Base-by-base conservation (phyloP, 2,797 vertebrate genomes). In the Mormyrus hasselquistii region DNA sequence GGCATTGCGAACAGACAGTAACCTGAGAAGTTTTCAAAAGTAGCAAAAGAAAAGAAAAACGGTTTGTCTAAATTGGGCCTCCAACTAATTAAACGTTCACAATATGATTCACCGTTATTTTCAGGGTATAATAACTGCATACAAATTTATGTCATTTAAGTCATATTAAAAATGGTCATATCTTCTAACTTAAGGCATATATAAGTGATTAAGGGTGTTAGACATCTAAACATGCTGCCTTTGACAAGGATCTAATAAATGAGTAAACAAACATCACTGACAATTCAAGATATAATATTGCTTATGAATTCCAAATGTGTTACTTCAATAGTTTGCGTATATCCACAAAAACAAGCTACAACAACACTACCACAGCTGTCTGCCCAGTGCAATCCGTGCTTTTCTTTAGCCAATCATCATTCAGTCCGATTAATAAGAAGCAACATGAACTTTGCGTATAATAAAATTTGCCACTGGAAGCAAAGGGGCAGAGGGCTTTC, bases 91-190 rank as follows among this genome's bases (percentile, higher is more conserved):
- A 82, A 82, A 82, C 19, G 41, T 19, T 79, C 19, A 44, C 14
- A 47, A 47, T 82, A n/a, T 47, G 41, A 44, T 44, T 82, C 19
- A n/a, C 16, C 16, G 47, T 82, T 47, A 82, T 82, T 82, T 82
- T 47, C 76, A 47, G 76, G 76, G 3, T 44, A 47, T 82, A 47
- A 82, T 47, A 82, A 47, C n/a, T 82, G 19, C 76, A 82, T 82
- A 82, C 76, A 82, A n/a, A 44, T 82, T 82, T 82, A n/a, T 82
- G 76, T 82, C 1, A 8, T 82, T 82, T 82, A 47, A 19, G 76
- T 82, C 76, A 79, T 82, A 82, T 82, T 82, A 82, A 82, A 79
- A 82, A 82, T 82, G 76, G 76, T 82, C 76, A 82, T 82, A 82
- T n/a, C 76, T 82, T 82, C 76, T 47, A 82, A 82, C 19, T 82